phyloP scores from a whole-genome alignment of 2,113 vertebrate species.

The Butorides virescens region DNA sequence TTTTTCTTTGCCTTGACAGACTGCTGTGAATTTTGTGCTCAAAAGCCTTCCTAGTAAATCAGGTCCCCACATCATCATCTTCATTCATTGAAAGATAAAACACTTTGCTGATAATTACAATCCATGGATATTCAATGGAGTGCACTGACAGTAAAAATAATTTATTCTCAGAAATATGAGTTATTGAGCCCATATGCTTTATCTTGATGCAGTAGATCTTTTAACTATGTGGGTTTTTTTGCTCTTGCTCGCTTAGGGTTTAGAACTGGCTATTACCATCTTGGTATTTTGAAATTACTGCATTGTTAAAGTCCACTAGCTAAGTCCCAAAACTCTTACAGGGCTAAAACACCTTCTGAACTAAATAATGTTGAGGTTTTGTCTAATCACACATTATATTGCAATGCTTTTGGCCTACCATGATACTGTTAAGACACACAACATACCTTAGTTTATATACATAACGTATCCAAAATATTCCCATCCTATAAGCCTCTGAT shows the following conservation, averaged over 20 bases:
- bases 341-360: background rate
- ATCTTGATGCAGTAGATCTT: background rate
- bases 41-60: background rate
- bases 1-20: background rate
- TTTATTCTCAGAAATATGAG: background rate
- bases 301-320: background rate
- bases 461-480: background rate
- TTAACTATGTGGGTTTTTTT: background rate
- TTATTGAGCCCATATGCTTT: background rate
- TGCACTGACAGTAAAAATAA: background rate
- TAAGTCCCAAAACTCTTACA: background rate
- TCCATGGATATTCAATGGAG: background rate
- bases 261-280: background rate
- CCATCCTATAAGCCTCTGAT: background rate
- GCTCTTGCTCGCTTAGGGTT: background rate
- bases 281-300: background rate
- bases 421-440: background rate
- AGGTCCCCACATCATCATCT: background rate
- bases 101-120: background rate
- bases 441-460: background rate
- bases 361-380: background rate
- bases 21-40: background rate
- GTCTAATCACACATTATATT: background rate
- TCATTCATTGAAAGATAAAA: background rate
- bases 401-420: background rate